A percentile compares a stretch with the other conserved stretches of the same genome.
phyloP scores from a whole-genome alignment of 2,113 vertebrate genomes.

The Colinus virginianus region DNA sequence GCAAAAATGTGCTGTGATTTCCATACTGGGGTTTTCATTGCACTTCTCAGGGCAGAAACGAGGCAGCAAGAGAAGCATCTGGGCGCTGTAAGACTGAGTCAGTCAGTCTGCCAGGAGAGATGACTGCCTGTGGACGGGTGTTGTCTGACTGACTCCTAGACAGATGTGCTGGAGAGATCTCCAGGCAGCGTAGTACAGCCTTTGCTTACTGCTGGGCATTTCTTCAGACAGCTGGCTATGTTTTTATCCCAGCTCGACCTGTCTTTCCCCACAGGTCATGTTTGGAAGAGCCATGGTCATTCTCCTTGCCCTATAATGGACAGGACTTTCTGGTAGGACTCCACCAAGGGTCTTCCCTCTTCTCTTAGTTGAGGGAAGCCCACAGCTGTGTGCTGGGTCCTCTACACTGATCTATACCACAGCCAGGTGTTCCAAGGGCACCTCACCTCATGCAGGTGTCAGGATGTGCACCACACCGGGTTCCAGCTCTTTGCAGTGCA shows the following conservation, averaged over 20 bases:
- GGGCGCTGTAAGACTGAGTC: not conserved
- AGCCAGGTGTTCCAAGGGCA: not conserved
- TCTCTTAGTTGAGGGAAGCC: not conserved
- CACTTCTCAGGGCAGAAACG: not conserved
- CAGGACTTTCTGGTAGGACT: not conserved
- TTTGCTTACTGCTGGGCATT: not conserved
- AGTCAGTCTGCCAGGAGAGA: not conserved
- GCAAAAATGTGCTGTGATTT: not conserved
- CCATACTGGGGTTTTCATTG: not conserved
- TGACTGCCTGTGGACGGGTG: not conserved
- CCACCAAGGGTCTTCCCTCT: fast-evolving
- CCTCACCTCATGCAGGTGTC: not conserved
- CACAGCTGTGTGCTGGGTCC: not conserved
- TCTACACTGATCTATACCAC: not conserved
- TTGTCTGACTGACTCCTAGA: not conserved
- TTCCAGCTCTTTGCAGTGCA: not conserved
- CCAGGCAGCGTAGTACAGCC: not conserved
- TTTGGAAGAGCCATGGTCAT: not conserved
- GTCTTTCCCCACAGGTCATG: not conserved
- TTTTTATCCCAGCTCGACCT: not conserved
- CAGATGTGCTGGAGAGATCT: not conserved
- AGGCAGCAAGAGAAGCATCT: not conserved
- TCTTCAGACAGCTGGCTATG: not conserved
- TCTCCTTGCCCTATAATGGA: not conserved
- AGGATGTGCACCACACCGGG: not conserved